These are phyloP conservation scores for Valencia hispanica DNA, from an alignment of 2,797 vertebrate species.

Conservation along the genomic window DNA sequence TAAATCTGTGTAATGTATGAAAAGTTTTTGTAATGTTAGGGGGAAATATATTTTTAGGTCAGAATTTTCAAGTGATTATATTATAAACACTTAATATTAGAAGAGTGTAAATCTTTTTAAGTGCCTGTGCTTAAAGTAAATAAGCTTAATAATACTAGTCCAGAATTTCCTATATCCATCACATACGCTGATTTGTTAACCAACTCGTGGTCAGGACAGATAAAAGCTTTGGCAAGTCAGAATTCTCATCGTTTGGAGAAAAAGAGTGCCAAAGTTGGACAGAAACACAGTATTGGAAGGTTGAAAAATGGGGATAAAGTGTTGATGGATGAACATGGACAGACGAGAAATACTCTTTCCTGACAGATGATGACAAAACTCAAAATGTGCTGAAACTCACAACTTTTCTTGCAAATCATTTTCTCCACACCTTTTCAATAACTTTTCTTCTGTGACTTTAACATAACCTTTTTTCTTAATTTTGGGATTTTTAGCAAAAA, in stretches of 20 bases:
- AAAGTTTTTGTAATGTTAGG: neutral
- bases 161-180: slow-evolving; percentile 10
- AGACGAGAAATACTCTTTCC: slow-evolving; percentile 26
- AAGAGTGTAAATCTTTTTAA: neutral
- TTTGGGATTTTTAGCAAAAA: slow-evolving; percentile 5
- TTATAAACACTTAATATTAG: neutral
- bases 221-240: slow-evolving; percentile 17
- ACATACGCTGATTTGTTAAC: slow-evolving; percentile 10
- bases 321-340: slow-evolving; percentile 44
- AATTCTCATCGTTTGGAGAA: slow-evolving; percentile 29
- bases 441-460: slow-evolving; percentile 1
- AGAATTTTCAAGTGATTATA: neutral
- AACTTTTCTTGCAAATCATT: slow-evolving; percentile 23
- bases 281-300: slow-evolving; percentile 19
- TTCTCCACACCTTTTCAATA: slow-evolving; percentile 2
- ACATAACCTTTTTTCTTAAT: slow-evolving; percentile 6
- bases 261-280: slow-evolving; percentile 23
- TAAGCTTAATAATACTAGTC: neutral
- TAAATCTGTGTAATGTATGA: neutral
- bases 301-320: slow-evolving; percentile 22
- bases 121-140: slow-evolving; percentile 3
- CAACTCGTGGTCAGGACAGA: slow-evolving; percentile 18
- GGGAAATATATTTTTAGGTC: neutral
- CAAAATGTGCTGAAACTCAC: slow-evolving; percentile 32
- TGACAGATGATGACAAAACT: slow-evolving; percentile 44